Evolutionary conservation across 2,888 invertebrate genomes (phyloP).

Genomic region (Palloptera scutellata): DNA sequence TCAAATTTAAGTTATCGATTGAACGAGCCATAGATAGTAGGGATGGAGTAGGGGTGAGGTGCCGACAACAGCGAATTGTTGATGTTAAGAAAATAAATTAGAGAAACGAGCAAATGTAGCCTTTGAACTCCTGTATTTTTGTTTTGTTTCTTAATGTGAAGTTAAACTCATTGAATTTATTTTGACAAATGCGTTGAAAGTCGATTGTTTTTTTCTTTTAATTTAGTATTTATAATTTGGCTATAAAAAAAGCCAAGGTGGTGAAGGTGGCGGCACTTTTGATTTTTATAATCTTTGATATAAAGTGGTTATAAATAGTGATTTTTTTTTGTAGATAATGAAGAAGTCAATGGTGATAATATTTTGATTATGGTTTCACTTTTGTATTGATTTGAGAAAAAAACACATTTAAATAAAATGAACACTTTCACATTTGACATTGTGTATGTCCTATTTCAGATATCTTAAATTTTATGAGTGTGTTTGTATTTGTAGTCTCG

Average conservation of each 20-base stretch:
- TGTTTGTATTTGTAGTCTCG: too few species aligned
- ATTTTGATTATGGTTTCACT: too few species aligned
- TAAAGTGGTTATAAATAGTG: neutral
- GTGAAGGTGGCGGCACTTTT: constrained; percentile 12
- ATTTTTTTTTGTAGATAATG: neutral
- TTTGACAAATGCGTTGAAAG: constrained; percentile 42
- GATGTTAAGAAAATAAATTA: constrained; percentile 5
- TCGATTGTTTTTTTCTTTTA: constrained; percentile 33
- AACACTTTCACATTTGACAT: too few species aligned
- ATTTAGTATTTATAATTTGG: constrained; percentile 1
- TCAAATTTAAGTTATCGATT: neutral
- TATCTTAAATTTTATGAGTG: too few species aligned
- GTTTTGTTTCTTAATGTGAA: neutral
- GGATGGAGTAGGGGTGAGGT: too few species aligned
- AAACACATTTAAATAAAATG: too few species aligned
- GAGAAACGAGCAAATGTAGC: constrained; percentile 9
- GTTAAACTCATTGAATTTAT: constrained; percentile 18
- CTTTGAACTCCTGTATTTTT: constrained; percentile 10
- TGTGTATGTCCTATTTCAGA: too few species aligned
- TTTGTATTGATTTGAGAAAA: too few species aligned
- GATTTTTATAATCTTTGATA: constrained; percentile 1
- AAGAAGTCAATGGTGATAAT: too few species aligned
- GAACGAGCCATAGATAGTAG: too few species aligned
- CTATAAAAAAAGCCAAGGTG: constrained; percentile 1
- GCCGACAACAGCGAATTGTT: neutral